These are phyloP conservation scores for Zaprionus camerounensis DNA, from an alignment of 1,140 invertebrate genomes.

Conservation along the genomic window DNA sequence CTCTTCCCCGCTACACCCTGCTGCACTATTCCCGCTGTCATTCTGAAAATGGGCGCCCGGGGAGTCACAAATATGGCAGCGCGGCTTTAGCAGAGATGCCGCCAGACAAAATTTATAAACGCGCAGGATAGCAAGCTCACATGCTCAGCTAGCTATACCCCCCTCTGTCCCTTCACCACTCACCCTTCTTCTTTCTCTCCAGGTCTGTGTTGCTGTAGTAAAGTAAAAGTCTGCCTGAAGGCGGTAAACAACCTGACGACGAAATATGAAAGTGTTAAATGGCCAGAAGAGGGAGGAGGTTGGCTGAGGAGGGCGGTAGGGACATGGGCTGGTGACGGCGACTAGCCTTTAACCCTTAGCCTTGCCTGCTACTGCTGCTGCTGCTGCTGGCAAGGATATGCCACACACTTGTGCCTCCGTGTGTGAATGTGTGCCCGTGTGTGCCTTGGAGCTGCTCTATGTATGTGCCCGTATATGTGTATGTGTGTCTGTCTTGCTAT, in stretches of 20 bases:
- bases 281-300: slow-evolving; percentile 37
- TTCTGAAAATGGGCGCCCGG: slow-evolving; percentile 64
- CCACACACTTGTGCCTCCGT: slow-evolving; percentile 11
- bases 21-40: slow-evolving; percentile 36
- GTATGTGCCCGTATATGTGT: not conserved
- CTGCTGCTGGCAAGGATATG: slow-evolving; percentile 39
- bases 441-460: no score
- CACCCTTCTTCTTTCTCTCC: not conserved
- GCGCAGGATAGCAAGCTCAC: slow-evolving; percentile 23
- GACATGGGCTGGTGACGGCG: slow-evolving; percentile 29
- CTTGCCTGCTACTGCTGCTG: slow-evolving; percentile 31
- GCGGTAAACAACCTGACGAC: slow-evolving; percentile 70
- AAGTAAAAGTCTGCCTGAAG: slow-evolving; percentile 68
- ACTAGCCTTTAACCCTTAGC: slow-evolving; percentile 41
- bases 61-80: slow-evolving; percentile 79
- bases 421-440: slow-evolving; percentile 5
- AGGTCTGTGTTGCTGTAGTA: slow-evolving; percentile 2
- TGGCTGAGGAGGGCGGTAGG: not conserved
- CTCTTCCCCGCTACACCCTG: not conserved
- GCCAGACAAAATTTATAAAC: slow-evolving; percentile 67
- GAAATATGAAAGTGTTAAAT: slow-evolving; percentile 80
- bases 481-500: slow-evolving; percentile 33
- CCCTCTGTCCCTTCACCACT: no score
- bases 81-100: slow-evolving; percentile 49
- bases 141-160: not conserved